phyloP scores from a whole-genome alignment of 2,113 vertebrate genomes.

The Agelaius phoeniceus region DNA sequence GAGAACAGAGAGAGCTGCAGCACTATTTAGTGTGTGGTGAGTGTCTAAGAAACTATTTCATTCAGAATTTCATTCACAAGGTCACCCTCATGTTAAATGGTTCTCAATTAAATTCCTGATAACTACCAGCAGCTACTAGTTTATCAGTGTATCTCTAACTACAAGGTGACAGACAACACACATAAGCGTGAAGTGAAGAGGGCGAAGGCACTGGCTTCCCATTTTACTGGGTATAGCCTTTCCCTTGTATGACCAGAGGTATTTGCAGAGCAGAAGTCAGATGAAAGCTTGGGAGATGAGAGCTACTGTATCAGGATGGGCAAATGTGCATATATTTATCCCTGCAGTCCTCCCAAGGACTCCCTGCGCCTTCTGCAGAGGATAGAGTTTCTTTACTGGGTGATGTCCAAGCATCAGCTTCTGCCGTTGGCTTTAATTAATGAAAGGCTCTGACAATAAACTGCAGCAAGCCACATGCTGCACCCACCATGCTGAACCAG shows the following conservation, averaged over 20 bases:
- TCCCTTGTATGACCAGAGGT: not conserved
- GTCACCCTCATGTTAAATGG: not conserved
- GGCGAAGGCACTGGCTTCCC: not conserved
- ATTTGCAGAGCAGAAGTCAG: constrained; percentile 34
- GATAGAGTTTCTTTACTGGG: constrained; percentile 59
- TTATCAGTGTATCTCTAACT: not conserved
- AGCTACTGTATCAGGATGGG: constrained; percentile 34
- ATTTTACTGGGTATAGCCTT: not conserved
- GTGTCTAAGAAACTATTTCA: constrained; percentile 1
- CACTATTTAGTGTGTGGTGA: not conserved
- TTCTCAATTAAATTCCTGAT: constrained; percentile 6
- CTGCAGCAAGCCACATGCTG: not conserved
- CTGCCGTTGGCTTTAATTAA: not conserved
- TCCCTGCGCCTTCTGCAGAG: constrained; percentile 31
- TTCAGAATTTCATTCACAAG: constrained; percentile 42
- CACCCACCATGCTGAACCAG: not conserved
- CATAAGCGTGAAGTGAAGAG: not conserved
- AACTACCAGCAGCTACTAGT: constrained; percentile 2
- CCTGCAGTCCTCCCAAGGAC: not conserved
- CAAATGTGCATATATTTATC: constrained; percentile 42
- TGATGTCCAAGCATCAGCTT: constrained; percentile 37
- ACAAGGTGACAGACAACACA: not conserved
- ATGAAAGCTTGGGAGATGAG: constrained; percentile 29
- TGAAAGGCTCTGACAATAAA: constrained; percentile 45
- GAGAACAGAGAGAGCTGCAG: not conserved